Evolutionary conservation across 2,888 invertebrate species (phyloP).

Genomic region (Poecilobothrus nobilitatus): DNA sequence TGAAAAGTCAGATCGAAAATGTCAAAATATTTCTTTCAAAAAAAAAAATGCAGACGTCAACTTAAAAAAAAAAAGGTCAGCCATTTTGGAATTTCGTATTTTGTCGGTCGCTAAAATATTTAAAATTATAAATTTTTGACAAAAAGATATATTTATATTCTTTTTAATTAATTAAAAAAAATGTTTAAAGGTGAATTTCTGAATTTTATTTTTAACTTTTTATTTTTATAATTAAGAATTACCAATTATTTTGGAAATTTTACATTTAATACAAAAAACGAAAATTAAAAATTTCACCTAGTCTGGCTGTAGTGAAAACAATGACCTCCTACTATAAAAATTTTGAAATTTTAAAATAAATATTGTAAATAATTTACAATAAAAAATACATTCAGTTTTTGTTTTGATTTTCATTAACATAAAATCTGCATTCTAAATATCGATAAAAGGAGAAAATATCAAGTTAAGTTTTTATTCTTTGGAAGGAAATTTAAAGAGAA

Average conservation of each 20-base stretch:
- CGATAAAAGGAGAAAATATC: too few relatives aligned
- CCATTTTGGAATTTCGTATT: background rate
- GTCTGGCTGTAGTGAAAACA: conserved; percentile 1
- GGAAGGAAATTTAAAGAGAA: background rate
- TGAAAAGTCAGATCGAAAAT: background rate
- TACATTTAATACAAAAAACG: background rate
- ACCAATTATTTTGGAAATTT: background rate
- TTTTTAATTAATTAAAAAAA: background rate
- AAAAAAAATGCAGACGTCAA: background rate
- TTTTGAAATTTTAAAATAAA: background rate
- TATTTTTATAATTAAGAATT: background rate
- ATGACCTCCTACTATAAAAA: background rate
- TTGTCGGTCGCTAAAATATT: background rate
- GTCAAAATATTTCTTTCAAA: background rate
- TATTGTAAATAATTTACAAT: too few relatives aligned
- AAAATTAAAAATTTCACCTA: background rate
- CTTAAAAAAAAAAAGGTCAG: background rate
- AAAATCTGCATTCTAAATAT: too few relatives aligned
- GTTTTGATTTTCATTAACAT: too few relatives aligned
- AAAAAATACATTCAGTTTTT: too few relatives aligned
- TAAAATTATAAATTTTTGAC: background rate
- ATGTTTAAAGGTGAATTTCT: background rate
- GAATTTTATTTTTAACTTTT: background rate
- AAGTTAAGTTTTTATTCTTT: too few relatives aligned
- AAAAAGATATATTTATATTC: background rate